Percentiles rank a stretch among this genome's conserved stretches.
Conservation (phyloP, 1,140 invertebrate genomes). For the Drosophila nasuta region DNA sequence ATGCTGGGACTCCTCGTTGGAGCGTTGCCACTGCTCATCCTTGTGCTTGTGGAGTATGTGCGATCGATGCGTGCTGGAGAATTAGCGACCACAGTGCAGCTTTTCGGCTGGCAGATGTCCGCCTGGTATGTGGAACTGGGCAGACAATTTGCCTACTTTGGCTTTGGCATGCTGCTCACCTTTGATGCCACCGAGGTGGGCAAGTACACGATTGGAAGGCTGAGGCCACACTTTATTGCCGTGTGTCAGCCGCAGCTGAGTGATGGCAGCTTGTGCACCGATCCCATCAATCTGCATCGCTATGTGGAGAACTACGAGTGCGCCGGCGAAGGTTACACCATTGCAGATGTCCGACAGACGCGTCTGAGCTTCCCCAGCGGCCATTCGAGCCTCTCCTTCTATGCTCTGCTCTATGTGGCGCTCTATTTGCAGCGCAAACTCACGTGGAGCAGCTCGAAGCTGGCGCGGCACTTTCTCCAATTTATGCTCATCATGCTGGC, state of each 20-base stretch:
- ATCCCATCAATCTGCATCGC: conserved; percentile 86
- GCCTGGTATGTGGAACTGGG: conserved; percentile 89
- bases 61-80: conserved; percentile 46
- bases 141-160: conserved; percentile 90
- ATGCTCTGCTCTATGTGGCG: conserved; percentile 91
- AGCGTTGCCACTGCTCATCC: conserved; percentile 84
- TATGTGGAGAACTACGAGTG: conserved; percentile 90
- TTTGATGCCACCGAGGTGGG: conserved; percentile 94
- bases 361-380: conserved; percentile 93
- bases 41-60: conserved; percentile 69
- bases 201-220: conserved; percentile 96
- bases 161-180: conserved; percentile 92
- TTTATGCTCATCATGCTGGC: conserved; percentile 87
- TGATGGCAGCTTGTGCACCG: conserved; percentile 85
- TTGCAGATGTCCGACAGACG: conserved; percentile 88
- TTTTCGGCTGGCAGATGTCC: conserved; percentile 85
- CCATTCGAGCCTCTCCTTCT: conserved; percentile 92
- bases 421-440: conserved; percentile 93
- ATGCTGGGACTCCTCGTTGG: conserved; percentile 91
- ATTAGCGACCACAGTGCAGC: conserved; percentile 37
- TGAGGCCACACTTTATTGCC: conserved; percentile 96
- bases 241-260: conserved; percentile 88
- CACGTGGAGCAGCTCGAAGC: conserved; percentile 89
- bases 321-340: conserved; percentile 85
- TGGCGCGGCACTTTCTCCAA: conserved; percentile 91